Base-by-base conservation (phyloP, 2,113 vertebrate species). In the Recurvirostra avosetta region DNA sequence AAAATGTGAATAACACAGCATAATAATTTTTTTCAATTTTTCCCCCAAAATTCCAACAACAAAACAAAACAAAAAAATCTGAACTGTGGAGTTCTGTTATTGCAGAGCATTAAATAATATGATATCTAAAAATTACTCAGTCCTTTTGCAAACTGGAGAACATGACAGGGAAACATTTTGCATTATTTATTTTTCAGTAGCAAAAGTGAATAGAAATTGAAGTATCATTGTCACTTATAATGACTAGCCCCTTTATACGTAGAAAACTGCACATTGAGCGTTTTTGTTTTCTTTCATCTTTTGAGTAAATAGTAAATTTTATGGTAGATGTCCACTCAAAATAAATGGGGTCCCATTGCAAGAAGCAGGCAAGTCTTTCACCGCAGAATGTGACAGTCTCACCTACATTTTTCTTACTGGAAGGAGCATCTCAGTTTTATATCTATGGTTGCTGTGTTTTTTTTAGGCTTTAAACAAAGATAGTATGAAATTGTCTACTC, bases 391-490 rank as follows among this genome's bases (percentile, higher is more conserved):
- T 61, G 20, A 52, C 2, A 4, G 22, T 77, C 30, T 71, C 16
- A n/a, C 8, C 16, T 81, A 74, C 7, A 8, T 66, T 83, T 66
- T 85, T 82, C 15, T 74, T 68, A 72, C 23, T 72, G 36, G 7
- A 62, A 86, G 59, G 12, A 61, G 11, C 67, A 26, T 86, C 14
- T 93, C 5, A 52, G 23, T 83, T 88, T 84, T 71, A 2, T 47
- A 83, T 82, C 74, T 86, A 3, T 43, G 23, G 8, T 58, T 81
- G 15, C 47, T 94, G 82, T 95, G 71, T 4, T 5, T 59, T 56
- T 86, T 95, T 88, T 96, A 99, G 99, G 98, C 97, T 86, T 97
- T 99, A 96, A 99, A 96, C 96, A 98, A 96, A 96, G 98, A 99
- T 70, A 98, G 99, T 94, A 91, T 98, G 92, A 98, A 94, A 86